A percentile compares a stretch with the other conserved stretches of the same genome.
phyloP scores from a whole-genome alignment of 2,797 vertebrate species.

The Lithobates pipiens region DNA sequence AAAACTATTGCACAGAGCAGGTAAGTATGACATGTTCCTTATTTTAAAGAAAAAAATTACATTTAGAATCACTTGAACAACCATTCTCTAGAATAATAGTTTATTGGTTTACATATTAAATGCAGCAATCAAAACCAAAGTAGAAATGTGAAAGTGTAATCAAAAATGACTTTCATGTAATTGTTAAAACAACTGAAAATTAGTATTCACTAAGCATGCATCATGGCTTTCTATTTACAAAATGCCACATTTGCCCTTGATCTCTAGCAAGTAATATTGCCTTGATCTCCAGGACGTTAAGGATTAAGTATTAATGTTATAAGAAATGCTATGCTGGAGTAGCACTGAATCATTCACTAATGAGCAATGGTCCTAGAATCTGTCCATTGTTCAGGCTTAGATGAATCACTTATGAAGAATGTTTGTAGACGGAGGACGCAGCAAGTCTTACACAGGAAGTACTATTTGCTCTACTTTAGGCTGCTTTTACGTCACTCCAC shows the following conservation, averaged over 20 bases:
- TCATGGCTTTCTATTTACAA: neutral
- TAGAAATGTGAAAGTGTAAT: no score
- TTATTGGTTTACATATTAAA: no score
- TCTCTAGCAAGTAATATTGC: neutral
- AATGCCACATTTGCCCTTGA: neutral
- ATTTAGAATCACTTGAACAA: no score
- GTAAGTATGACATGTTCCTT: no score
- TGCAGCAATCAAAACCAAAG: no score
- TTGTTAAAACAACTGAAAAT: no score
- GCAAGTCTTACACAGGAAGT: slow-evolving; percentile 20
- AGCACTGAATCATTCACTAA: slow-evolving; percentile 14
- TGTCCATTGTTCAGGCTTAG: slow-evolving; percentile 20
- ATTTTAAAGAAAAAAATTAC: no score
- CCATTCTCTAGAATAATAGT: no score
- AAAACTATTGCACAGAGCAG: no score
- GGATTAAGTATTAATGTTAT: slow-evolving; percentile 4
- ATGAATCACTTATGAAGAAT: slow-evolving; percentile 45
- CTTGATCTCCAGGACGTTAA: neutral
- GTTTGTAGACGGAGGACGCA: slow-evolving; percentile 24
- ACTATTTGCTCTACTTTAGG: neutral
- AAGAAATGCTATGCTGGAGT: neutral
- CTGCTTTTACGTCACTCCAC: neutral
- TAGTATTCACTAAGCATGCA: neutral
- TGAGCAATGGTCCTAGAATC: neutral
- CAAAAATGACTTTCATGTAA: no score